Evolutionary conservation across 2,113 vertebrate genomes (phyloP), one percentile per base, ranked within the genome.

Genomic region (Eretmodus cyanostictus): DNA sequence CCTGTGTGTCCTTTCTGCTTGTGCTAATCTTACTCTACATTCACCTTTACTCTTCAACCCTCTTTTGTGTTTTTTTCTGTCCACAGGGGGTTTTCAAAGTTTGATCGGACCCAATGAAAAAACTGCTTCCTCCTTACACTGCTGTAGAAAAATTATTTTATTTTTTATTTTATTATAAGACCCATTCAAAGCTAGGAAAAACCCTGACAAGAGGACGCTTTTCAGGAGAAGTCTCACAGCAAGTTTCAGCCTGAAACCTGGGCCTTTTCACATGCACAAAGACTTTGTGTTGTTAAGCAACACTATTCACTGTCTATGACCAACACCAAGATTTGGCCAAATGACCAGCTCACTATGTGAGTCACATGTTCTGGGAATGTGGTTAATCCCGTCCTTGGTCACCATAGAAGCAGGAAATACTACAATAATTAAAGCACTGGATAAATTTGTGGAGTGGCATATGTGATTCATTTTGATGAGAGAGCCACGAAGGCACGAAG

Each of bases 321-420:
- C 83, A 19, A 49, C 71, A 40, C 83, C 5, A 19, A 66, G 49
- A 54, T 81, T 66, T 83, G 57, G 57, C 59, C n/a, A 13, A 54
- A 85, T 66, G 83, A 88, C 27, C 83, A 12, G 83, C 86, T 78
- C 81, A 16, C 71, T 29, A 24, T 27, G 76, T 92, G 85, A 90
- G 83, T 90, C 89, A 90, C 85, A 82, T 63, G 24, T 51, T 89
- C 68, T 78, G 34, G 82, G 47, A 71, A 54, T 31, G 45, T 53
- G 66, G 89, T 85, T 73, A 85, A 81, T 38, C 31, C 31, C 9
- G 12, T 66, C 81, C 73, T 76, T 63, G 47, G 92, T 95, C 91
- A 86, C 94, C 89, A 89, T 82, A 27, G 94, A 36, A 45, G 40
- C 87, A 83, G 86, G 86, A 90, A 90, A 87, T 87, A 54, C 16